phyloP scores from a whole-genome alignment of 2,113 vertebrate genomes.

The Petromus typicus region DNA sequence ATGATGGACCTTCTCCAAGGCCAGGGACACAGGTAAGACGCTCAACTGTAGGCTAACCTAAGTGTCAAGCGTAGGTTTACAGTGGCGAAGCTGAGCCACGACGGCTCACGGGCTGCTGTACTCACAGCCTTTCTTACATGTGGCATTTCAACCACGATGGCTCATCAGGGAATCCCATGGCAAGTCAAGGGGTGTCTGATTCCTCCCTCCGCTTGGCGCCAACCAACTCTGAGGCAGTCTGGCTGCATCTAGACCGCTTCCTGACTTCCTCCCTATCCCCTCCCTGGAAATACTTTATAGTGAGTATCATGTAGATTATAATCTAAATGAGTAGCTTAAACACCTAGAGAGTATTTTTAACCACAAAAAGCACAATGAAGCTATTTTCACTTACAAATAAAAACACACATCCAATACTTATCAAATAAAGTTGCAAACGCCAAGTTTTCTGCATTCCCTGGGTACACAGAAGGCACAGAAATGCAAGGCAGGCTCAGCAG shows the following conservation, averaged over 20 bases:
- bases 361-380: slow-evolving; percentile 5
- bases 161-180: neutral
- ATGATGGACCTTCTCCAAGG: neutral
- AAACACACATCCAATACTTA: neutral
- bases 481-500: neutral
- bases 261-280: neutral
- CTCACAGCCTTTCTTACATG: neutral
- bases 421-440: neutral
- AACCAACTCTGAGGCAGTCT: neutral
- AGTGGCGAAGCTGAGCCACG: neutral
- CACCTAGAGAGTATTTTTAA: slow-evolving; percentile 47
- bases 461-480: neutral
- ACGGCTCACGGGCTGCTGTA: neutral
- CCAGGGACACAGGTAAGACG: neutral
- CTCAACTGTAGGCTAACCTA: neutral
- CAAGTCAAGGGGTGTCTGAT: too few relatives aligned
- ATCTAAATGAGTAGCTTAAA: neutral
- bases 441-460: fast-evolving
- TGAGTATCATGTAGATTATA: neutral
- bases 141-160: neutral
- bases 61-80: neutral
- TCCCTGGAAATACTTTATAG: neutral
- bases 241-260: neutral
- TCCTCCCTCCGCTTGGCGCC: neutral
- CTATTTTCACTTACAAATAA: neutral